Conservation (phyloP, 2,888 invertebrate genomes). For the Trimorus sp. region DNA sequence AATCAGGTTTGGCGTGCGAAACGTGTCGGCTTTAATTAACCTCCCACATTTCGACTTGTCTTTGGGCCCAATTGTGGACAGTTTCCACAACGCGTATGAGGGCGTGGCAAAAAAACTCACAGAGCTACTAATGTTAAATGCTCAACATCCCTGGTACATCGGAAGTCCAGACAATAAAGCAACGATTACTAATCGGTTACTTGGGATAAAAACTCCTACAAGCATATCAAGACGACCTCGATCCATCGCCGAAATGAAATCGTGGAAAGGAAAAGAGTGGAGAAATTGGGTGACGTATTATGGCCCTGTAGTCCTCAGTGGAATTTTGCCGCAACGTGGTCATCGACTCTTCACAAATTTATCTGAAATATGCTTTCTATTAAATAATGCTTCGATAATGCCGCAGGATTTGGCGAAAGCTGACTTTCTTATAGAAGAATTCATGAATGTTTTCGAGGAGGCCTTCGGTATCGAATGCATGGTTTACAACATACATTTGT, state of each 20-base stretch:
- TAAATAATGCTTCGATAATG: too few relatives aligned
- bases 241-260: not conserved
- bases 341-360: too few relatives aligned
- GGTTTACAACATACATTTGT: too few relatives aligned
- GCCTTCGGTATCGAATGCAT: too few relatives aligned
- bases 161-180: too few relatives aligned
- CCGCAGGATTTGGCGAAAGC: too few relatives aligned
- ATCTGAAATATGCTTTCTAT: too few relatives aligned
- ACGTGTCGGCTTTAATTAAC: constrained; percentile 1
- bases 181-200: not conserved
- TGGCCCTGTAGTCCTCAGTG: not conserved
- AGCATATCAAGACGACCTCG: constrained; percentile 7
- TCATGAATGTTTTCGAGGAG: too few relatives aligned
- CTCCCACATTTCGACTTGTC: constrained; percentile 5
- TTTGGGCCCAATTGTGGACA: not conserved
- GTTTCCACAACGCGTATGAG: constrained; percentile 18
- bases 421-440: too few relatives aligned
- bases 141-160: not conserved
- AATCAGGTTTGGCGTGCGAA: constrained; percentile 6
- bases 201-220: not conserved
- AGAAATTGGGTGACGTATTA: constrained; percentile 2
- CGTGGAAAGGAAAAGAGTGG: constrained; percentile 14
- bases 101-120: constrained; percentile 10
- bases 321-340: not conserved
- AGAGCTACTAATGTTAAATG: not conserved